Percentiles rank a stretch among this genome's conserved stretches.
Conservation (phyloP, 2,113 vertebrate species). For the Oncorhynchus gorbuscha region DNA sequence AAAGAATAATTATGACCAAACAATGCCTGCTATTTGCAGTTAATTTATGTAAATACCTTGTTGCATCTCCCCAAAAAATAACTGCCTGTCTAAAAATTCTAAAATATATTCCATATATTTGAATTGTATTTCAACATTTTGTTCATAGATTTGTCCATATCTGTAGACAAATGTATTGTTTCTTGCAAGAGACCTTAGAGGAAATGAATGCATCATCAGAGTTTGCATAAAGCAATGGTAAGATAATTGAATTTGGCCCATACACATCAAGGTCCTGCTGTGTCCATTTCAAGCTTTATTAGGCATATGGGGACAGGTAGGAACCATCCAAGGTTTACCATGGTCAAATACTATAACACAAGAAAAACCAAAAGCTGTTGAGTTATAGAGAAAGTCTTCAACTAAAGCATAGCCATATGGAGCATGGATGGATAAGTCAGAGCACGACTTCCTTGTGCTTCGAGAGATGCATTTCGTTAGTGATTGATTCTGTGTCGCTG, state of each 20-base stretch:
- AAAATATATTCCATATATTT: neutral
- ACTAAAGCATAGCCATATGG: conserved; percentile 45
- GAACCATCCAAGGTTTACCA: conserved; percentile 30
- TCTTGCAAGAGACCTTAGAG: neutral
- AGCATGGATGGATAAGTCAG: conserved; percentile 7
- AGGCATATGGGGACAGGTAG: conserved; percentile 26
- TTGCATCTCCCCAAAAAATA: too few relatives aligned
- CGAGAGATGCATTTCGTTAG: neutral
- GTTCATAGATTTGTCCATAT: too few relatives aligned
- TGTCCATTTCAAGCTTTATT: conserved; percentile 36
- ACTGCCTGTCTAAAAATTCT: neutral
- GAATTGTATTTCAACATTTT: too few relatives aligned
- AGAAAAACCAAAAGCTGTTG: conserved; percentile 19
- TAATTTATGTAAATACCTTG: too few relatives aligned
- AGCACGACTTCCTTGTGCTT: conserved; percentile 32
- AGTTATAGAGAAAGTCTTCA: conserved; percentile 30
- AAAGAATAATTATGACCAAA: too few relatives aligned
- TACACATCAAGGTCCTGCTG: conserved; percentile 29
- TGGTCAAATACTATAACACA: conserved; percentile 41
- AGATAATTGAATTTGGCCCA: neutral
- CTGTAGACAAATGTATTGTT: too few relatives aligned
- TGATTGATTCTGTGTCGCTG: conserved; percentile 14
- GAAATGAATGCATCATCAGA: neutral
- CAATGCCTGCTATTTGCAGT: too few relatives aligned
- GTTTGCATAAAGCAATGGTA: neutral